Conservation (phyloP, 2,888 invertebrate genomes). For the Habrosyne pyritoides region DNA sequence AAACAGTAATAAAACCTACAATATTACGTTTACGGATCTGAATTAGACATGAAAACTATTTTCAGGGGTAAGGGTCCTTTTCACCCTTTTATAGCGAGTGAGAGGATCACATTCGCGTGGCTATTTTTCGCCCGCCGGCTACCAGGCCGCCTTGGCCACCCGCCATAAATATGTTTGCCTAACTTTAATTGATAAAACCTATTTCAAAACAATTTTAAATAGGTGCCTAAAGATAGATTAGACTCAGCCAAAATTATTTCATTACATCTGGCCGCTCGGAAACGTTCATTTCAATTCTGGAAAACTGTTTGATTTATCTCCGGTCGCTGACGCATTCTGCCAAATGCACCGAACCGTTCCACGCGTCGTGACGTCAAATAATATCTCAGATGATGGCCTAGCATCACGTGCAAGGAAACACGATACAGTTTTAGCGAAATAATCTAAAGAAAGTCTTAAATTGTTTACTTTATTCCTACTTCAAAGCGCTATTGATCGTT, state of each 20-base stretch:
- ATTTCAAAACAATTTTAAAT: constrained; percentile 40
- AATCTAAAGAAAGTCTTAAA: constrained; percentile 23
- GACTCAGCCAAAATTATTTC: constrained; percentile 28
- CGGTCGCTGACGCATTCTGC: constrained; percentile 27
- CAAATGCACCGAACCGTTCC: constrained; percentile 27
- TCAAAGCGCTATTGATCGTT: constrained; percentile 31
- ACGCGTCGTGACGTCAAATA: constrained; percentile 17
- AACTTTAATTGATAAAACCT: constrained; percentile 55
- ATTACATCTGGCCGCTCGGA: constrained; percentile 20
- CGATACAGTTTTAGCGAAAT: constrained; percentile 5
- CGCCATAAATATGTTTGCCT: constrained; percentile 43
- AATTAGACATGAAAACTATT: constrained; percentile 45
- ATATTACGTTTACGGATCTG: constrained; percentile 20
- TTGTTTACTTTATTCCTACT: constrained; percentile 24
- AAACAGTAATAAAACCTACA: constrained; percentile 1
- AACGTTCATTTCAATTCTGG: constrained; percentile 3
- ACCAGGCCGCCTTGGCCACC: constrained; percentile 37
- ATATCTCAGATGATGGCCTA: constrained; percentile 24
- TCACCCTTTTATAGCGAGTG: constrained; percentile 55
- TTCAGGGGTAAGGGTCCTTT: constrained; percentile 38
- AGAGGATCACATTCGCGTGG: constrained; percentile 41
- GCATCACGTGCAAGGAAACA: constrained; percentile 9
- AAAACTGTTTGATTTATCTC: constrained; percentile 3
- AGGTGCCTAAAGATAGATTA: constrained; percentile 26
- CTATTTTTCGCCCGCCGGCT: constrained; percentile 27